These are phyloP conservation scores for Drosophila sordidula DNA, from an alignment of 2,888 invertebrate species.

Conservation along the genomic window DNA sequence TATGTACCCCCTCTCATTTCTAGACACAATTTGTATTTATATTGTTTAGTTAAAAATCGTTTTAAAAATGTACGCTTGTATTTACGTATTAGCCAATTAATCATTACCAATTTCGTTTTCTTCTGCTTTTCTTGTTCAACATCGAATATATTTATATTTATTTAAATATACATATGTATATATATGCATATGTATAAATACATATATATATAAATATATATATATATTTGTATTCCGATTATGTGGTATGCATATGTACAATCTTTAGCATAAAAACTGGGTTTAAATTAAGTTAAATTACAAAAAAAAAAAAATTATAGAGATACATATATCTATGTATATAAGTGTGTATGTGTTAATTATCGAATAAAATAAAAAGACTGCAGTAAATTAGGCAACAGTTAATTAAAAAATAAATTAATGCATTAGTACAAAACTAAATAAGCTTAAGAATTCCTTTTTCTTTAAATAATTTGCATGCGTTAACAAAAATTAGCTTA, in stretches of 20 bases:
- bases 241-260: conserved; percentile 69
- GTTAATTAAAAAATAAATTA: conserved; percentile 65
- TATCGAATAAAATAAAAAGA: conserved; percentile 15
- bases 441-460: conserved; percentile 46
- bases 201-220: conserved; percentile 31
- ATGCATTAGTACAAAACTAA: conserved; percentile 73
- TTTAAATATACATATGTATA: conserved; percentile 35
- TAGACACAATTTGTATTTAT: conserved; percentile 8
- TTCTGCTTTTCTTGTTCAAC: conserved; percentile 45
- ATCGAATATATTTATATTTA: conserved; percentile 66
- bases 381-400: conserved; percentile 47
- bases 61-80: conserved; percentile 25
- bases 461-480: conserved; percentile 47
- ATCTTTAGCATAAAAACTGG: conserved; percentile 65
- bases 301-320: conserved; percentile 37
- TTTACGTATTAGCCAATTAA: conserved; percentile 50
- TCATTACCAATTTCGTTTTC: conserved; percentile 14
- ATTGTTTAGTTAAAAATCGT: conserved; percentile 26
- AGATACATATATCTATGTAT: conserved; percentile 28
- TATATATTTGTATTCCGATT: conserved; percentile 40
- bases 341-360: conserved; percentile 16
- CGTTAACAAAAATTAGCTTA: conserved; percentile 54
- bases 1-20: neutral
- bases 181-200: conserved; percentile 15
- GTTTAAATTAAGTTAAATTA: conserved; percentile 66